Conservation (phyloP, 2,888 invertebrate species). For the Drosophila peninsularis region DNA sequence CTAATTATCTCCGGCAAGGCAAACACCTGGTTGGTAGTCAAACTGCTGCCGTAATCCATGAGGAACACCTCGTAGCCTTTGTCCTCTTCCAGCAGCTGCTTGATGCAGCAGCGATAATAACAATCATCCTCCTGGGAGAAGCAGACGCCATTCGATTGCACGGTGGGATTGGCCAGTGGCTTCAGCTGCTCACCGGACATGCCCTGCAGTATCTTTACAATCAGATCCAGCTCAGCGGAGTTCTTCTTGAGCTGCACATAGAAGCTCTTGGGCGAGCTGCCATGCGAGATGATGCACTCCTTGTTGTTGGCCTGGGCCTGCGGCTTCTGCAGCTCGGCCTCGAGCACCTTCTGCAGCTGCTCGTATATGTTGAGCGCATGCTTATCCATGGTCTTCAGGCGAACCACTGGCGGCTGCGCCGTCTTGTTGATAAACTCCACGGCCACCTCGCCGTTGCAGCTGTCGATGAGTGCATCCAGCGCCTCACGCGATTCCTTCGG, state of each 20-base stretch:
- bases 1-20: constrained; percentile 87
- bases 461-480: constrained; percentile 75
- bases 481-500: constrained; percentile 66
- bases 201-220: constrained; percentile 76
- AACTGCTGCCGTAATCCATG: constrained; percentile 88
- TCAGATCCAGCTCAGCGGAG: constrained; percentile 68
- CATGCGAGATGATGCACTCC: constrained; percentile 88
- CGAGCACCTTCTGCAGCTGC: constrained; percentile 73
- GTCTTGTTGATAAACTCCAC: constrained; percentile 72
- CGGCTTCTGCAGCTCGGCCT: constrained; percentile 40
- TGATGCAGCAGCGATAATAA: constrained; percentile 92
- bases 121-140: constrained; percentile 88
- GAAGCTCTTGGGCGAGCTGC: constrained; percentile 89
- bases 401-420: constrained; percentile 68
- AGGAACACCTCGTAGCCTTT: constrained; percentile 90
- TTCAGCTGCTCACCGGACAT: constrained; percentile 49
- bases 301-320: constrained; percentile 40
- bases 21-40: constrained; percentile 86
- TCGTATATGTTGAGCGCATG: constrained; percentile 76
- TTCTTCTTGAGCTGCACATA: constrained; percentile 88
- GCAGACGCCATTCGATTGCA: constrained; percentile 53
- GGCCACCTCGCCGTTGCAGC: constrained; percentile 75
- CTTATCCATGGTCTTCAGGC: constrained; percentile 63
- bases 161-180: constrained; percentile 26
- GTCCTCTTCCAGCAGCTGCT: constrained; percentile 89